phyloP scores from a whole-genome alignment of 2,888 invertebrate species.

The Gibbula magus region DNA sequence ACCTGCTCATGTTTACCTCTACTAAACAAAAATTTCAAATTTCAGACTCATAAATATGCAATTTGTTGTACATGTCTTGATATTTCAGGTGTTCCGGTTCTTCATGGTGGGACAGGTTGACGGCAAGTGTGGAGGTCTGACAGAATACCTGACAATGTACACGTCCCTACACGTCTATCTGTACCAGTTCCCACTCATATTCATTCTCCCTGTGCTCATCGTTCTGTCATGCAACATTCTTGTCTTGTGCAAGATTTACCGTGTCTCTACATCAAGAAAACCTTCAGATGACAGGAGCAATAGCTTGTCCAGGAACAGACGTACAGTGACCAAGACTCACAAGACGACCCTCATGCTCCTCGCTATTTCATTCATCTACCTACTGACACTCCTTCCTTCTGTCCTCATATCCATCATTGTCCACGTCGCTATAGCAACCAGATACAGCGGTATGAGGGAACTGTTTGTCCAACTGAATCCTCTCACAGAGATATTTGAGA shows the following conservation, averaged over 20 bases:
- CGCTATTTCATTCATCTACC: conserved; percentile 62
- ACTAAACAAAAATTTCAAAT: too few relatives aligned
- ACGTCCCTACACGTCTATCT: conserved; percentile 63
- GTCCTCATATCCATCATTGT: conserved; percentile 57
- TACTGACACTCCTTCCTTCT: conserved; percentile 60
- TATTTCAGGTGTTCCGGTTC: conserved; percentile 54
- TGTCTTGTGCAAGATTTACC: conserved; percentile 61
- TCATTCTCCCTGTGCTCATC: conserved; percentile 62
- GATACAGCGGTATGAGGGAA: conserved; percentile 32
- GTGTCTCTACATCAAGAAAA: conserved; percentile 34
- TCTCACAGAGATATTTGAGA: conserved; percentile 48
- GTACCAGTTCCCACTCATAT: conserved; percentile 64
- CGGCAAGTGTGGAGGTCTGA: conserved; percentile 45
- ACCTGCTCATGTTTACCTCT: too few relatives aligned
- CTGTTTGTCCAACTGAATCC: conserved; percentile 46
- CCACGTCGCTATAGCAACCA: conserved; percentile 46
- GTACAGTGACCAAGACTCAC: conserved; percentile 38
- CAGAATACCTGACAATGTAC: conserved; percentile 51
- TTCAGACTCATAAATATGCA: too few relatives aligned
- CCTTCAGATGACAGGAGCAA: background rate
- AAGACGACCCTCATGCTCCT: conserved; percentile 67
- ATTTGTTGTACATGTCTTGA: conserved; percentile 28
- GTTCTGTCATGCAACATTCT: conserved; percentile 64
- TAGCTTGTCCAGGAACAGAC: conserved; percentile 18
- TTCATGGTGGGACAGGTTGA: conserved; percentile 49